Evolutionary conservation across 2,888 invertebrate genomes (phyloP).

Genomic region (Lordiphosa andalusiaca): DNA sequence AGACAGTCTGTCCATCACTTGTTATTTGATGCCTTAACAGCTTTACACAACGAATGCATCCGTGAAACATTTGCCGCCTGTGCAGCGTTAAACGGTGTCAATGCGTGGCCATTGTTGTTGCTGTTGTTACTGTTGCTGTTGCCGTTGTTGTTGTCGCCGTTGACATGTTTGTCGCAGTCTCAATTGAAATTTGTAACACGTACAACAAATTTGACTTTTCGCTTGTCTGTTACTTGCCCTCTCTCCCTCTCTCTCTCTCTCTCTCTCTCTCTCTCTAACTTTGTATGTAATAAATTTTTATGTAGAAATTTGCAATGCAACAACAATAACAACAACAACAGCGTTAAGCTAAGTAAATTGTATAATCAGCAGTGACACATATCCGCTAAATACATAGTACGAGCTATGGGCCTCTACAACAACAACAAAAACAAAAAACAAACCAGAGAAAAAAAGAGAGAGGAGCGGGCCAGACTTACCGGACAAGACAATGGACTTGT

Average conservation of each 20-base stretch:
- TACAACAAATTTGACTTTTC: constrained; percentile 57
- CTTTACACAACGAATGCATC: too few species aligned
- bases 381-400: constrained; percentile 48
- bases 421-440: too few species aligned
- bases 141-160: constrained; percentile 37
- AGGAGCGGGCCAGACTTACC: neutral
- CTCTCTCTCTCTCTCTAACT: neutral
- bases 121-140: constrained; percentile 37
- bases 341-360: constrained; percentile 49
- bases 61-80: constrained; percentile 13
- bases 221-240: constrained; percentile 16
- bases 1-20: too few species aligned
- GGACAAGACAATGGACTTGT: constrained; percentile 10
- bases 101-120: constrained; percentile 34
- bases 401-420: neutral
- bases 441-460: neutral
- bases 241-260: neutral
- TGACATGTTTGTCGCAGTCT: constrained; percentile 41
- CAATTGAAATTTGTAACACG: constrained; percentile 68
- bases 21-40: too few species aligned
- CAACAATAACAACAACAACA: neutral
- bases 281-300: constrained; percentile 53
- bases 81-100: constrained; percentile 26
- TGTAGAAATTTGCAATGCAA: constrained; percentile 60
- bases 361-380: constrained; percentile 68